phyloP scores from a whole-genome alignment of 2,797 vertebrate genomes.

The Champsocephalus esox region DNA sequence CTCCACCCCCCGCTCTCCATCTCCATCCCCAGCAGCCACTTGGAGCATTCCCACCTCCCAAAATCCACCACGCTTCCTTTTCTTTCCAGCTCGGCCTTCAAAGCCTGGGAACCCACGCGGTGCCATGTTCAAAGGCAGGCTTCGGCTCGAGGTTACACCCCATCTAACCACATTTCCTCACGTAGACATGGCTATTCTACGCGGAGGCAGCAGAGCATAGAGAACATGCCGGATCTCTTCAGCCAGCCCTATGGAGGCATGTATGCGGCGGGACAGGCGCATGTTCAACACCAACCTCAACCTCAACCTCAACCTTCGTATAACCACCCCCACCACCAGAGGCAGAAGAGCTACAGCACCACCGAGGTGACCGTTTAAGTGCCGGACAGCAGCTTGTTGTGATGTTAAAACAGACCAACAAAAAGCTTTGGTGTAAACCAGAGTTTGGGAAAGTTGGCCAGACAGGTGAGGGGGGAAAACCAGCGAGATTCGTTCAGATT shows the following conservation, averaged over 20 bases:
- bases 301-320: constrained; percentile 67
- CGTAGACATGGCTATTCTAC: constrained; percentile 80
- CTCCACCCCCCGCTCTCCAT: constrained; percentile 83
- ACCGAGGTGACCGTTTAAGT: constrained; percentile 93
- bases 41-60: constrained; percentile 81
- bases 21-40: constrained; percentile 81
- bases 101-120: constrained; percentile 74
- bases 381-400: constrained; percentile 15
- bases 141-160: constrained; percentile 75
- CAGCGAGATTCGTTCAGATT: constrained; percentile 10
- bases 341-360: constrained; percentile 91
- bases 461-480: constrained; percentile 24
- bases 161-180: constrained; percentile 74
- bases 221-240: constrained; percentile 87
- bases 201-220: constrained; percentile 86
- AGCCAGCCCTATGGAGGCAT: constrained; percentile 71
- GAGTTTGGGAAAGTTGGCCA: constrained; percentile 37
- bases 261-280: constrained; percentile 55
- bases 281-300: constrained; percentile 61
- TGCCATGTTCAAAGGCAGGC: constrained; percentile 80
- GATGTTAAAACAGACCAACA: constrained; percentile 8
- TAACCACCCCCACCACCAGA: constrained; percentile 71
- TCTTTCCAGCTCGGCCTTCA: constrained; percentile 80
- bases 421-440: constrained; percentile 30
- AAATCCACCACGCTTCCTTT: constrained; percentile 83